Evolutionary conservation across 2,797 vertebrate genomes (phyloP), one percentile per base, ranked within the genome.

Genomic region (Chromis chromis): DNA sequence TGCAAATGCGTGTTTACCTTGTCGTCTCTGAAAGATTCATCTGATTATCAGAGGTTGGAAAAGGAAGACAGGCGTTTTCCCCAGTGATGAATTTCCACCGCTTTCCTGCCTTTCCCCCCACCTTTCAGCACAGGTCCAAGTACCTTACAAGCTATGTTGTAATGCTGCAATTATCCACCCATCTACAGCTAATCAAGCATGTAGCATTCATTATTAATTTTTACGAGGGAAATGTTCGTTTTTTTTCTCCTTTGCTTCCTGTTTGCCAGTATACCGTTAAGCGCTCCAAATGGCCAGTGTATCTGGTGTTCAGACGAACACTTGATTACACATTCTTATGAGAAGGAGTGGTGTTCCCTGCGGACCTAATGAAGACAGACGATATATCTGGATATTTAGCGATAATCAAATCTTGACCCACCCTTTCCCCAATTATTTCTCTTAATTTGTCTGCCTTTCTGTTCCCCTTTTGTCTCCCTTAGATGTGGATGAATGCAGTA

Each of bases 401-500:
- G 25, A 77, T 76, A 74, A 78, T 86, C 77, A 77, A 74, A 75
- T 82, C 69, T 63, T 5, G 59, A 69, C 24, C 70, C 40, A 16
- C 55, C 40, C 61, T 62, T 57, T 50, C 36, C 42, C 39, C 25
- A 77, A 60, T 79, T 63, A 77, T 67, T 57, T 60, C 9, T 76
- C 46, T 64, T 70, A 52, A 60, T 75, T 48, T 63, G 4, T 28
- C 17, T 55, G 2, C 66, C 25, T 65, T 59, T 57, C 49, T 54
- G 25, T 58, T 19, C 33, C 39, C 19, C 22, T 54, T 28, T 21
- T 67, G 21, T 52, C 28, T 39, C 10, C 27, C 40, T 28, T 67
- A 94, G 94, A 94, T 61, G 78, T 87, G 84, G 91, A 94, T 22
- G 93, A 95, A 65, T 95, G 94, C 86, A 84, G 77, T 11, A 90